These are phyloP conservation scores for Ciona savignyi DNA, from an alignment of 23 tunicate species.

Conservation along the genomic window DNA sequence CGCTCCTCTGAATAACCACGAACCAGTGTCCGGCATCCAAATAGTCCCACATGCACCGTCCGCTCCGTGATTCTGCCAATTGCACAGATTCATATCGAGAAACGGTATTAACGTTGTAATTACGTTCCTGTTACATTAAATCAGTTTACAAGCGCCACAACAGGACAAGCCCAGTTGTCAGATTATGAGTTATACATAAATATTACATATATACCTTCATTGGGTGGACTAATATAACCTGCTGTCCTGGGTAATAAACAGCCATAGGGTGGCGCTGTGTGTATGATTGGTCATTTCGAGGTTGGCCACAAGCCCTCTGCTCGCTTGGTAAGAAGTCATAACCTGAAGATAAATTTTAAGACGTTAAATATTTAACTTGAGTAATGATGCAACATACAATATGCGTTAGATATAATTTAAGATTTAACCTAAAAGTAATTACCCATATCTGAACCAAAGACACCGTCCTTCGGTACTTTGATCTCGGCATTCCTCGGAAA, in stretches of 20 bases:
- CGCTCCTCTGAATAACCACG: constrained; percentile 43
- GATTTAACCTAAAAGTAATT: not conserved
- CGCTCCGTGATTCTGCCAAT: constrained; percentile 83
- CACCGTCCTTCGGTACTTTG: constrained; percentile 34
- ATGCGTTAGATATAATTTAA: too few species aligned
- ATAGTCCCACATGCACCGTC: constrained; percentile 58
- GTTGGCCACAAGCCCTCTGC: constrained; percentile 15
- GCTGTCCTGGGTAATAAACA: constrained; percentile 92
- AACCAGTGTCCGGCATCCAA: constrained; percentile 81
- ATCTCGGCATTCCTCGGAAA: constrained; percentile 49
- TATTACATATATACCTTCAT: constrained; percentile 95
- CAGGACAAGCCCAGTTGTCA: too few species aligned
- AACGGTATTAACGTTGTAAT: too few species aligned
- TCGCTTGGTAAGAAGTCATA: constrained; percentile 45
- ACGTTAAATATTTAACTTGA: too few species aligned
- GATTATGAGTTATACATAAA: too few species aligned
- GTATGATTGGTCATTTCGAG: constrained; percentile 17
- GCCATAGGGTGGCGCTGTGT: constrained; percentile 59
- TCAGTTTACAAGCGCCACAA: too few species aligned
- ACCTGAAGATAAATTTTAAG: too few species aligned
- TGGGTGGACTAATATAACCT: constrained; percentile 90
- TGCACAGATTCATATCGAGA: not conserved
- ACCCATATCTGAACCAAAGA: constrained; percentile 46
- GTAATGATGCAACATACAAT: too few species aligned
- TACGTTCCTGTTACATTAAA: too few species aligned